Evolutionary conservation across 1,140 invertebrate genomes (phyloP).

Genomic region (Philotrypesis tridentata): DNA sequence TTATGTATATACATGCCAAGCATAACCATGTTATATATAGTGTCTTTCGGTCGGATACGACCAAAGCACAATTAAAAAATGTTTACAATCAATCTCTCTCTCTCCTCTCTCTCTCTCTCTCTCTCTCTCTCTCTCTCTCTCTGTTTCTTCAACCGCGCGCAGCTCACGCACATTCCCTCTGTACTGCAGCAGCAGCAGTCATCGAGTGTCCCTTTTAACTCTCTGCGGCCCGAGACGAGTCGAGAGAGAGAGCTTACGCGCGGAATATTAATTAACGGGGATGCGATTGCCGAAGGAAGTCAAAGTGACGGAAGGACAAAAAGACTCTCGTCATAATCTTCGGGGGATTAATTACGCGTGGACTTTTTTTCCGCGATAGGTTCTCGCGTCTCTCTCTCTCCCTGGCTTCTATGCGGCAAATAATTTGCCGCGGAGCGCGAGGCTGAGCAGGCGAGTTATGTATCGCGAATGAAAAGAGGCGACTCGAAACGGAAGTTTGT

Average conservation of each 20-base stretch:
- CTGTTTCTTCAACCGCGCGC: too few species aligned
- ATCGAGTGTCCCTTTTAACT: constrained; percentile 8
- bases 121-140: too few species aligned
- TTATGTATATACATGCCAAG: too few species aligned
- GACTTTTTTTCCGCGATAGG: not conserved
- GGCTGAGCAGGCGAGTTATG: too few species aligned
- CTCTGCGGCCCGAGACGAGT: not conserved
- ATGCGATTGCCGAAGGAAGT: not conserved
- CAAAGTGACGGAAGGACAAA: constrained; percentile 21
- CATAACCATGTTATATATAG: too few species aligned
- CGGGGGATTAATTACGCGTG: constrained; percentile 13
- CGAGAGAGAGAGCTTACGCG: not conserved
- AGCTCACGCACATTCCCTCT: too few species aligned
- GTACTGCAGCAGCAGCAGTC: too few species aligned
- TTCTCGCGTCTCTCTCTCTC: not conserved
- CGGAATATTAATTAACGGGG: constrained; percentile 37
- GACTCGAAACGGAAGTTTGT: constrained; percentile 28
- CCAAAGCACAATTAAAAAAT: too few species aligned
- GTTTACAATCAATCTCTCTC: too few species aligned
- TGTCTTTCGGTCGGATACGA: too few species aligned
- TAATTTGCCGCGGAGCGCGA: too few species aligned
- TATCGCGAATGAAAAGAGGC: constrained; percentile 7
- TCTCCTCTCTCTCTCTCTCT: too few species aligned
- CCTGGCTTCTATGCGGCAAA: not conserved
- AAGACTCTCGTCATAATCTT: constrained; percentile 8